Conservation (phyloP, 2,888 invertebrate genomes). For the Willowsia nigromaculata region DNA sequence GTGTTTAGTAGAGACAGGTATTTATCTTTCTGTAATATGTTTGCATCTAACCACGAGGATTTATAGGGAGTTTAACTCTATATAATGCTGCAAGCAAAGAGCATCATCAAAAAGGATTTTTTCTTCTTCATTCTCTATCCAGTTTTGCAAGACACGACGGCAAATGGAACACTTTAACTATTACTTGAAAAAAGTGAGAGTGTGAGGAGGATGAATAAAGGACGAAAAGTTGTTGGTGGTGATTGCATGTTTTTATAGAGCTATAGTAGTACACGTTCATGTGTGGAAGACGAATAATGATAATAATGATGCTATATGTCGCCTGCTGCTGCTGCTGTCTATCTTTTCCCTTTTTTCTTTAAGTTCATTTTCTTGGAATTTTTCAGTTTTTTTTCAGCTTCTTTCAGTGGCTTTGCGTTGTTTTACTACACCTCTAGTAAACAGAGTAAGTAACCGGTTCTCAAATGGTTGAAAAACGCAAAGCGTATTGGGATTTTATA, state of each 20-base stretch:
- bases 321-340: not conserved
- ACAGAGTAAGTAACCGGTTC: constrained; percentile 4
- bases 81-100: constrained; percentile 9
- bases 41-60: constrained; percentile 36
- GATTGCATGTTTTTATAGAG: not conserved
- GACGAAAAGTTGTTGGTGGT: not conserved
- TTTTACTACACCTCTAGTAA: not conserved
- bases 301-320: not conserved
- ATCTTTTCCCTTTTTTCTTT: not conserved
- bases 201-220: not conserved
- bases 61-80: constrained; percentile 25
- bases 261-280: not conserved
- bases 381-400: not conserved
- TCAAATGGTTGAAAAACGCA: constrained; percentile 5
- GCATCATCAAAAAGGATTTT: constrained; percentile 31
- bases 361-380: constrained; percentile 9
- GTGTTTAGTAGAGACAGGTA: not conserved
- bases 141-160: too few species aligned
- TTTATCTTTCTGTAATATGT: too few species aligned
- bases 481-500: not conserved
- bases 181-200: not conserved
- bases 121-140: not conserved
- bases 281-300: not conserved
- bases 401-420: not conserved
- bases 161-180: constrained; percentile 35